A percentile compares a stretch with the other conserved stretches of the same genome.
Evolutionary conservation across 2,113 vertebrate genomes (phyloP).

Genomic region (Chaetodon auriga): DNA sequence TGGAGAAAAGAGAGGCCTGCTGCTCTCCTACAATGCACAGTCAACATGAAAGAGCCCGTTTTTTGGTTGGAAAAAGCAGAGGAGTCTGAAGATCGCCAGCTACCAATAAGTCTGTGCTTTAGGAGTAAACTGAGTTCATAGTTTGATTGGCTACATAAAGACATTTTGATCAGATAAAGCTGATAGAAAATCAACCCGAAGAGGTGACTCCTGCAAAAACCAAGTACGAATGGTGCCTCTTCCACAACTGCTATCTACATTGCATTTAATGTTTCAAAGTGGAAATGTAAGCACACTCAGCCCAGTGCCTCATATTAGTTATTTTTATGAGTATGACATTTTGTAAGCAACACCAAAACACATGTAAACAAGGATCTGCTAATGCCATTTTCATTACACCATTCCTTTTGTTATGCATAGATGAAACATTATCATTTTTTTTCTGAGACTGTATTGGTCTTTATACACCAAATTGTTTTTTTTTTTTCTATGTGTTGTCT

Average conservation of each 20-base stretch:
- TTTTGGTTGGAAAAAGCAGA: conserved; percentile 27
- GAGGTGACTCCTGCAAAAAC: conserved; percentile 17
- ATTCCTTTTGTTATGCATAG: neutral
- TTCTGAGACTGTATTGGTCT: too few species aligned
- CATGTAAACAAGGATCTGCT: neutral
- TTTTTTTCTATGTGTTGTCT: too few species aligned
- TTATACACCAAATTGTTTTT: too few species aligned
- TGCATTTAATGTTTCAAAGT: neutral
- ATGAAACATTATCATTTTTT: neutral
- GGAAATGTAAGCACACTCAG: conserved; percentile 24
- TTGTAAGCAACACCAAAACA: conserved; percentile 3
- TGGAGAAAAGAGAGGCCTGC: conserved; percentile 69
- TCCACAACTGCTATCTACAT: neutral
- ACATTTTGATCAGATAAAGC: conserved; percentile 14
- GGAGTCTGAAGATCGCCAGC: conserved; percentile 29
- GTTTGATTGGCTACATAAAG: conserved; percentile 33
- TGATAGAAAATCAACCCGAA: conserved; percentile 4
- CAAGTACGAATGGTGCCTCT: neutral
- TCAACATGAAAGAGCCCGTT: conserved; percentile 61
- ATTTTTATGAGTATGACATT: neutral
- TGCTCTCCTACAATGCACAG: conserved; percentile 65
- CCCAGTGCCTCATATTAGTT: neutral
- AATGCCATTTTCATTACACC: neutral
- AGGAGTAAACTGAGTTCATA: conserved; percentile 34
- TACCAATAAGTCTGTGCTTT: conserved; percentile 27